Conservation (phyloP, 2,113 vertebrate species). For the Mystacornis crossleyi region DNA sequence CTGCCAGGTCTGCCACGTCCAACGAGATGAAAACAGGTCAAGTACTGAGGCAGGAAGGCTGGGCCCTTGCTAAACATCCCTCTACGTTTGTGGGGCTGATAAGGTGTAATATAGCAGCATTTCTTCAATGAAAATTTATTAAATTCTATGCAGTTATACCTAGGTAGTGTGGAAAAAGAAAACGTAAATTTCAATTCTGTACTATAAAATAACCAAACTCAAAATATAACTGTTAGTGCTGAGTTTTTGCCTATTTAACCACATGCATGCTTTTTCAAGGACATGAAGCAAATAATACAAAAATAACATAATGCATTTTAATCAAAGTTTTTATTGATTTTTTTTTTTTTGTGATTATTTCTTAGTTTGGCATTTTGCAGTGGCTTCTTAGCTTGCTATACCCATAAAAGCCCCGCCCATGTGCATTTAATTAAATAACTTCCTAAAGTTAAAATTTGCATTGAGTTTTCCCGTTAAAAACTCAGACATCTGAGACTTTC, state of each 20-base stretch:
- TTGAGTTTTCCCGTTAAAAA: not conserved
- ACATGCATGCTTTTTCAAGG: rapidly evolving
- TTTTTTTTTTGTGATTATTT: not conserved
- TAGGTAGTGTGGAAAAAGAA: rapidly evolving
- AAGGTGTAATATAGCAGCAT: not conserved
- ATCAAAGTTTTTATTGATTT: not conserved
- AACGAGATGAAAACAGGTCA: not conserved
- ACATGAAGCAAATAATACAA: not conserved
- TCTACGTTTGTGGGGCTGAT: not conserved
- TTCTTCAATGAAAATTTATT: not conserved
- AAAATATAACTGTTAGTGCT: not conserved
- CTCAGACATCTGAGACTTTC: not conserved
- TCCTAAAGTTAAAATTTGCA: not conserved
- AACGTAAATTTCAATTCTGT: rapidly evolving
- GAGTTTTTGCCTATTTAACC: not conserved
- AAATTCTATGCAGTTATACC: not conserved
- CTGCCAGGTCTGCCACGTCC: not conserved
- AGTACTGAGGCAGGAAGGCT: not conserved
- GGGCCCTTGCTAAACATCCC: not conserved
- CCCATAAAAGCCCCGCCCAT: rapidly evolving
- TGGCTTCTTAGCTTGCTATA: not conserved
- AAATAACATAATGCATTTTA: not conserved
- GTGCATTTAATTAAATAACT: not conserved
- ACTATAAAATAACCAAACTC: not conserved
- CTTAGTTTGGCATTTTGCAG: not conserved